Base-by-base conservation (phyloP, 2,888 invertebrate genomes). In the Stenurella melanura region DNA sequence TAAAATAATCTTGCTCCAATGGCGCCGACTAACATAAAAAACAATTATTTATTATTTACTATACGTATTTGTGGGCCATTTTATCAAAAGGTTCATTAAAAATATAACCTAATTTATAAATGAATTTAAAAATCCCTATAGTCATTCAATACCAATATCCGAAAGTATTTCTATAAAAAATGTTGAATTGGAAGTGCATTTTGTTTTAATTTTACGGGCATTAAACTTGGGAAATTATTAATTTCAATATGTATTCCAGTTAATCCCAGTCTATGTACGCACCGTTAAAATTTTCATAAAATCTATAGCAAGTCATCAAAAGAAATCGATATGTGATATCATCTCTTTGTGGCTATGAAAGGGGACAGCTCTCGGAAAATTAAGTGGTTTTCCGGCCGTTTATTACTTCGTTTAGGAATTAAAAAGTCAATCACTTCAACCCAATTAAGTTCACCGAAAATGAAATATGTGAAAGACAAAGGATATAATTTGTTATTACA, bases 261-360 rank as follows among this genome's bases (percentile, higher is more conserved):
- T 50, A 66, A 21, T 50, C 50, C 42, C 54, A 18, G 11, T 50
- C 21, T 67, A 10, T 10, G 21, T 19, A 38, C 18, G 38, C 42
- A 21, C 54, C 67, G 26, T 54, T 67, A n/a, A 26, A 21, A 21
- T 67, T 50, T 21, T 67, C 67, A 54, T 54, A 30, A 67, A 54
- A 67, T 38, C 54, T 56, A 54, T 56, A 67, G 67, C 67, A 67
- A 67, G 67, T 67, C 67, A 56, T 67, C 67, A 67, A 67, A 67
- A 54, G 67, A 67, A 67, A 67, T 67, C 67, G n/a, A 67, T 67
- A 50, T 56, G 67, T 56, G 26, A 21, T 58, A 19, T 15, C 50
- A 19, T 67, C 67, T 50, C 67, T 67, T 54, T 67, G 15, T 54
- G 54, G 21, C 54, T 58, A 9, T 58, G 19, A 21, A 58, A 19